Percentiles rank a stretch among this genome's conserved stretches.
Evolutionary conservation across 1,140 invertebrate genomes (phyloP).

Genomic region (Heliconius hermathena): DNA sequence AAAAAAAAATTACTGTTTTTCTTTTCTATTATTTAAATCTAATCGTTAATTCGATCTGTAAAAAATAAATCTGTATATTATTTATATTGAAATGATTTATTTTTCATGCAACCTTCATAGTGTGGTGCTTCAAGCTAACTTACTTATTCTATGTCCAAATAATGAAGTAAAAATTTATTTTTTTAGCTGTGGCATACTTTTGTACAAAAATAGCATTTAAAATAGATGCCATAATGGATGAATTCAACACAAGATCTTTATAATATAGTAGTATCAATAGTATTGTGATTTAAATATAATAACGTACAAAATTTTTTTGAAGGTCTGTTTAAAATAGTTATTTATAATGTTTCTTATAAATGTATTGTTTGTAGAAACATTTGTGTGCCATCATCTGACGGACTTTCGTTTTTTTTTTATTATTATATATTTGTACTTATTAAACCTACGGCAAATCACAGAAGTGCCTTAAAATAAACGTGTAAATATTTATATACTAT

Average conservation of each 20-base stretch:
- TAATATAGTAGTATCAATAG: conserved; percentile 26
- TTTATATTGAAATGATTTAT: neutral
- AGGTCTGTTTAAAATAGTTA: conserved; percentile 62
- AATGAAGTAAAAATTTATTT: neutral
- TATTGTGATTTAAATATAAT: conserved; percentile 47
- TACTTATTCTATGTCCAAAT: neutral
- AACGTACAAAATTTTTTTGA: conserved; percentile 67
- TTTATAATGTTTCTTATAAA: conserved; percentile 62
- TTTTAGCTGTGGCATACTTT: conserved; percentile 17
- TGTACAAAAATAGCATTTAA: conserved; percentile 40
- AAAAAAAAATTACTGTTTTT: no score
- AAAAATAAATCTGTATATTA: neutral
- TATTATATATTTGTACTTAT: conserved; percentile 71
- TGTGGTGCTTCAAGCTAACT: neutral
- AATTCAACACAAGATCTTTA: conserved; percentile 23
- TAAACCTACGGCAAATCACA: conserved; percentile 62
- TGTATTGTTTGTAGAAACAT: conserved; percentile 66
- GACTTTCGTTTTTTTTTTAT: conserved; percentile 62
- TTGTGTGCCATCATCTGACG: conserved; percentile 73
- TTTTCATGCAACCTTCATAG: neutral
- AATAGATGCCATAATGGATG: conserved; percentile 35
- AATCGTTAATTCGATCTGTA: no score
- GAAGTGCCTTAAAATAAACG: conserved; percentile 73
- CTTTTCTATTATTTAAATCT: neutral
- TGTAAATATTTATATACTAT: conserved; percentile 76